Evolutionary conservation across 2,888 invertebrate genomes (phyloP), one percentile per base, ranked within the genome.

Genomic region (Dioctria rufipes): DNA sequence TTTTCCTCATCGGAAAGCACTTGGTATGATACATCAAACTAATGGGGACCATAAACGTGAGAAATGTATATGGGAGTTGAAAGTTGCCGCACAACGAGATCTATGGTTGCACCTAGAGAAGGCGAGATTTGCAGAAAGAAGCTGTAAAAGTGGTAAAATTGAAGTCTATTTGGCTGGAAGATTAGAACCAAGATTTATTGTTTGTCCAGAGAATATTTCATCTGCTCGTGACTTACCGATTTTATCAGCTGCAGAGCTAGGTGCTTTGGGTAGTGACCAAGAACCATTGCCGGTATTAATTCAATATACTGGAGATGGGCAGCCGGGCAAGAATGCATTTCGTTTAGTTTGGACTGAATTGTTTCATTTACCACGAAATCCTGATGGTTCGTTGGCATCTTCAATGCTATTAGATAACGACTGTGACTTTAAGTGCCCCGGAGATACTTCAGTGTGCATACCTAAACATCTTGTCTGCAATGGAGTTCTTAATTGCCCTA

Each of bases 271-370:
- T 3, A 90, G 91, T 51, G 92, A 92, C 85, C 92, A 92, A 83
- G 92, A 92, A 83, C 92, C 92, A 0, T 89, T 93, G 81, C 92
- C 93, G 0, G 92, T 93, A 58, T 91, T 93, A 81, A 93, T 95
- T 81, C 94, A 94, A 77, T 95, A 94, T 82, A 93, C 93, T 0
- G 69, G 92, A 0, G 94, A 95, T 60, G 92, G 94, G 0, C 94
- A 95, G 83, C 95, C 96, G 0, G 95, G 96, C 0, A 91, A 95
- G 81, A 95, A 96, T 8, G 94, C 95, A 9, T 96, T 97, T 86
- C 95, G 96, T 86, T 93, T 97, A 51, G 95, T 95, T 11, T 97
- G 96, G 96, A 96, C 96, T 3, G 96, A 96, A 84, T 90, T 96
- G 60, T 95, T 93, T 86, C 96, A 96, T 88, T 90, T 96, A 84